A percentile compares a stretch with the other conserved stretches of the same genome.
These are phyloP conservation scores for Drosophila paracracens DNA, from an alignment of 2,888 invertebrate species.

Conservation along the genomic window DNA sequence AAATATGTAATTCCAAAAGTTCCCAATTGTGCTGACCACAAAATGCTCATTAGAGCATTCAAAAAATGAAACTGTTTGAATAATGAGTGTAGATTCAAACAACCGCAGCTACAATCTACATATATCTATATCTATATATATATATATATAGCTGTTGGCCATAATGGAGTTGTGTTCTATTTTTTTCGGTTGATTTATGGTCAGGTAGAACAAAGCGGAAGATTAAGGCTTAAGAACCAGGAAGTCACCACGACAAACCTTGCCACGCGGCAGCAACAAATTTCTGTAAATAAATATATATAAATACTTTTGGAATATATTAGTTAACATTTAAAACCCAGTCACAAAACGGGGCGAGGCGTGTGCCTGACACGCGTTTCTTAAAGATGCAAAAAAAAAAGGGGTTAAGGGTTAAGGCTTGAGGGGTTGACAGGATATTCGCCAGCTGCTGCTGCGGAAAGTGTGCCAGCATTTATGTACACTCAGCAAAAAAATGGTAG, in stretches of 20 bases:
- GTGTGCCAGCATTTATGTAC: conserved; percentile 62
- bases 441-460: conserved; percentile 40
- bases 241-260: conserved; percentile 45
- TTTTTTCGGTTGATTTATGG: conserved; percentile 61
- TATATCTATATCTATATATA: background rate
- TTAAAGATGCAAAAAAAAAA: conserved; percentile 60
- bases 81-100: conserved; percentile 37
- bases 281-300: conserved; percentile 8
- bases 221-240: conserved; percentile 22
- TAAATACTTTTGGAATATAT: conserved; percentile 57
- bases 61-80: conserved; percentile 27
- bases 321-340: conserved; percentile 74
- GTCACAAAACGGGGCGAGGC: conserved; percentile 12
- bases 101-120: conserved; percentile 6
- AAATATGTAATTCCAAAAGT: conserved; percentile 13
- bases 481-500: background rate
- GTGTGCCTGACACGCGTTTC: conserved; percentile 80
- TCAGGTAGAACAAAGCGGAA: conserved; percentile 45
- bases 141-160: background rate
- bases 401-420: conserved; percentile 30
- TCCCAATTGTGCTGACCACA: conserved; percentile 52
- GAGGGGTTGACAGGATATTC: conserved; percentile 45
- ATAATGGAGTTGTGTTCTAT: conserved; percentile 39
- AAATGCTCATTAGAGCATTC: conserved; percentile 68
- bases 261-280: conserved; percentile 57